Base-by-base conservation (phyloP, 2,888 invertebrate species). In the Adelphocoris suturalis region DNA sequence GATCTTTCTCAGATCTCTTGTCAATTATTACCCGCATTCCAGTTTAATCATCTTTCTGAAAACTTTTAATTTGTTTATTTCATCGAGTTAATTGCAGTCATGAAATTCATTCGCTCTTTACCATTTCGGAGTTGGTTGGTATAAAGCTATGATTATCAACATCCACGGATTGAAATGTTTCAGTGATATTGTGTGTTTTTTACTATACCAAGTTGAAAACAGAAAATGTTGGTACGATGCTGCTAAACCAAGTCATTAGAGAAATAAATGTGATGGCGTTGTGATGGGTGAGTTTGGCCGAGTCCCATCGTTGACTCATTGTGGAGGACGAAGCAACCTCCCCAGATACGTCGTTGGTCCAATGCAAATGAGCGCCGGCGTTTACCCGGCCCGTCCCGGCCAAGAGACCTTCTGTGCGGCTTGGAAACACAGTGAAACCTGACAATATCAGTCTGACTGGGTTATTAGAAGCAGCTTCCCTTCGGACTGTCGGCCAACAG, bases 391-490 rank as follows among this genome's bases (percentile, higher is more conserved):
- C 68, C 5, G 23, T 23, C 23, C 23, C 68, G 23, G 12, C 68
- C 68, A 23, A 68, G 23, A 68, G 68, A 68, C 68, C 68, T 23
- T 68, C 68, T 68, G 23, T 68, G 68, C 23, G 23, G 23, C 68
- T 23, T 3, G 27, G 68, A 68, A 23, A 68, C 61, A 61, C 68
- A 68, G 68, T 12, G 68, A 27, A 68, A 68, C 19, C 68, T 68
- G 68, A 68, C 68, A 68, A 68, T 68, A 68, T 68, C 68, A 68
- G 19, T 23, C 68, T 68, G 68, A 68, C 68, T 68, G 23, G 68
- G 68, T 68, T 68, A 68, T 68, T 68, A 68, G 68, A 23, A 68
- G 61, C 61, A 61, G 68, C 23, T 23, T 23, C 68, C 68, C 68
- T 19, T 68, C 68, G 68, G n/a, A 68, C 68, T 12, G 68, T 68